Percentiles rank a stretch among this genome's conserved stretches.
These are phyloP conservation scores for Actenoides hombroni DNA, from an alignment of 2,113 vertebrate species.

Conservation along the genomic window DNA sequence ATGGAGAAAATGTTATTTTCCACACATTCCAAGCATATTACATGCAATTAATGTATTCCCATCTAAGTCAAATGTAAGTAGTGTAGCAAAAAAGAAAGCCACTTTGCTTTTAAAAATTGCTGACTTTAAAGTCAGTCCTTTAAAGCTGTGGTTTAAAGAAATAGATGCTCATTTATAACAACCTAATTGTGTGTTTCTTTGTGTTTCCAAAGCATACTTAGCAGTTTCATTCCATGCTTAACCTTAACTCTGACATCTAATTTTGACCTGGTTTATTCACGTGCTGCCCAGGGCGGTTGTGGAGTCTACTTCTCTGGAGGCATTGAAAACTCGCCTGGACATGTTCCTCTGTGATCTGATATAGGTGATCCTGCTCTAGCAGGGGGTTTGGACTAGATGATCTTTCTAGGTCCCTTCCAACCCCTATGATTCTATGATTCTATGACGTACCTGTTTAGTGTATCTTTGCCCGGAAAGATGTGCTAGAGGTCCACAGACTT, in stretches of 20 bases:
- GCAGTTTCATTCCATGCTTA: not conserved
- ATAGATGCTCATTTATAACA: not conserved
- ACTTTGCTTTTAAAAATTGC: conserved; percentile 5
- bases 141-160: not conserved
- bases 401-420: no score
- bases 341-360: no score
- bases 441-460: not conserved
- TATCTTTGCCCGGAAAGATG: not conserved
- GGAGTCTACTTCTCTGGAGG: no score
- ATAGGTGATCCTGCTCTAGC: no score
- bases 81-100: not conserved
- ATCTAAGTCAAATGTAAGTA: conserved; percentile 17
- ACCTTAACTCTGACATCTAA: not conserved
- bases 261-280: not conserved
- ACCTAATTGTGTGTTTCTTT: not conserved
- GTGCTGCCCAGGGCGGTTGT: no score
- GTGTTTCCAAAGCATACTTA: not conserved
- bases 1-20: conserved; percentile 57
- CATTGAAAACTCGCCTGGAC: no score
- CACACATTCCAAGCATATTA: conserved; percentile 38
- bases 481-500: not conserved
- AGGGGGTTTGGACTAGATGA: no score
- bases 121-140: not conserved
- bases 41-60: conserved; percentile 8
- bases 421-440: no score